phyloP scores from a whole-genome alignment of 2,113 vertebrate genomes.

The Peromyscus leucopus region DNA sequence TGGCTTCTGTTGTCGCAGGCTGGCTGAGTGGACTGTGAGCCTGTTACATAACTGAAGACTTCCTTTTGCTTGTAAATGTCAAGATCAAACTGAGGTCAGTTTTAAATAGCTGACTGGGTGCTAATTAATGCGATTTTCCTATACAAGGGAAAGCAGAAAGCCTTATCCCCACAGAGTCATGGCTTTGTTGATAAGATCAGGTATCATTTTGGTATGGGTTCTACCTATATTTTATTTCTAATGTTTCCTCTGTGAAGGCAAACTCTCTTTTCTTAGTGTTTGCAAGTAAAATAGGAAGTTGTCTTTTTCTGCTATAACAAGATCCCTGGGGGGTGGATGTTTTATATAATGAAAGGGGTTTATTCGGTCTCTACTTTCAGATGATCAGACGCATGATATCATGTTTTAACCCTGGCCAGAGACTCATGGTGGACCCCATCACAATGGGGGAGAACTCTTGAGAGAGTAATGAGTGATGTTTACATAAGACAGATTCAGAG shows the following conservation, averaged over 20 bases:
- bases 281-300: constrained; percentile 22
- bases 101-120: constrained; percentile 75
- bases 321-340: neutral
- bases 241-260: constrained; percentile 16
- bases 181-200: neutral
- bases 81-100: constrained; percentile 81
- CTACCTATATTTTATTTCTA: constrained; percentile 54
- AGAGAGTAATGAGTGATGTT: too few species aligned
- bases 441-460: neutral
- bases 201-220: neutral
- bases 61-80: constrained; percentile 87
- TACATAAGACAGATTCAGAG: too few species aligned
- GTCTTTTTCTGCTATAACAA: neutral
- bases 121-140: constrained; percentile 78
- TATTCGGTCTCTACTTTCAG: neutral
- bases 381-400: neutral
- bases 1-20: constrained; percentile 86
- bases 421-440: neutral
- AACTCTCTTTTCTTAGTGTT: neutral
- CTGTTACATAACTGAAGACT: constrained; percentile 86
- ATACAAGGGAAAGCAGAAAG: constrained; percentile 66
- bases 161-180: constrained; percentile 59
- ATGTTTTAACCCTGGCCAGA: neutral
- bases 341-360: neutral
- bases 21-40: constrained; percentile 74